A percentile compares a stretch with the other conserved stretches of the same genome.
Conservation (phyloP, 2,113 vertebrate species). For the Strix uralensis region DNA sequence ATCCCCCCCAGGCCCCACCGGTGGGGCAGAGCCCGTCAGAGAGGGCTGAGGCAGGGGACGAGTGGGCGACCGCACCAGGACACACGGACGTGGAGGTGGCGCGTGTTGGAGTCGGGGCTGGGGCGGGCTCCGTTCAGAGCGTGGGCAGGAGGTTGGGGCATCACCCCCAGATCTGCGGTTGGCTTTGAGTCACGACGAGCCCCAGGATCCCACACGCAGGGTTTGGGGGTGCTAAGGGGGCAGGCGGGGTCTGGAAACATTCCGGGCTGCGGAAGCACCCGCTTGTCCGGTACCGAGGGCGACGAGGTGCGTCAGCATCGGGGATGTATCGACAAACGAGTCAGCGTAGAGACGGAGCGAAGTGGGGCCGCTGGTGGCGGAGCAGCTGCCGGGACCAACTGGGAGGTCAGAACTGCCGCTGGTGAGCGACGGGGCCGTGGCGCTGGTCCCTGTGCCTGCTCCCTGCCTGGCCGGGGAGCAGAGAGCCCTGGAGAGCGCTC, state of each 20-base stretch:
- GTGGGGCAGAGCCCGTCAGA: background rate
- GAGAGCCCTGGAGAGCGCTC: background rate
- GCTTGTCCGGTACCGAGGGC: rapidly evolving
- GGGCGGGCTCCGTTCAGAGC: background rate
- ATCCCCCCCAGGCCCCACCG: rapidly evolving
- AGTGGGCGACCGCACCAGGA: background rate
- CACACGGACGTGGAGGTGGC: rapidly evolving
- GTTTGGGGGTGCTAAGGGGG: background rate
- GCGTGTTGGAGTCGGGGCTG: background rate
- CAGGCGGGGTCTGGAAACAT: background rate
- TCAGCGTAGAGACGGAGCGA: rapidly evolving
- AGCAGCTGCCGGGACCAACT: background rate
- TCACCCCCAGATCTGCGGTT: background rate
- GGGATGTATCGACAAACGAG: background rate
- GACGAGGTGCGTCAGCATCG: rapidly evolving
- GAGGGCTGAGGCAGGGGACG: background rate
- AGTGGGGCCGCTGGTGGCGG: no score
- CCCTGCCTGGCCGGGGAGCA: rapidly evolving
- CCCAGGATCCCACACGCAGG: rapidly evolving
- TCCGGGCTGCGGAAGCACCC: rapidly evolving
- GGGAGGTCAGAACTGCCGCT: background rate
- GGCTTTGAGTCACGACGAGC: rapidly evolving
- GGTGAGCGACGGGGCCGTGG: background rate
- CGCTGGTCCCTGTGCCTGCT: rapidly evolving
- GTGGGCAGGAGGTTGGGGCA: rapidly evolving